Evolutionary conservation across 2,888 invertebrate species (phyloP), one percentile per base, ranked within the genome.

Genomic region (Dicyrtoma fusca): DNA sequence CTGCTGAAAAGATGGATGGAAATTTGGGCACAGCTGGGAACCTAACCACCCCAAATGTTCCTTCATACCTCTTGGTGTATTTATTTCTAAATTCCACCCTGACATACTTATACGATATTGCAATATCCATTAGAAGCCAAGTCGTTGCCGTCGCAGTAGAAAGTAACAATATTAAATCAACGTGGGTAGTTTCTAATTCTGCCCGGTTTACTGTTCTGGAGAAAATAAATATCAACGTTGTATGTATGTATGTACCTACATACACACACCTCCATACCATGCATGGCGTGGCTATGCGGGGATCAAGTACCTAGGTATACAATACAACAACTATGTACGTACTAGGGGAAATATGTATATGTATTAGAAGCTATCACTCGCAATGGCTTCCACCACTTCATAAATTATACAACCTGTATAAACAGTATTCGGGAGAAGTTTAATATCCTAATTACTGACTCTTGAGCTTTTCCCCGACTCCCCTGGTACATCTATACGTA

Each of bases 1-100:
- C 34, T 42, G 25, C 47, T 57, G 55, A 57, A 59, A 17, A 23
- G 59, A 61, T 53, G 69, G 47, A 59, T 61, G 59, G 69, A 61
- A 69, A 69, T 61, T 69, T 61, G 61, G 69, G 69, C 69, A 69
- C 69, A 69, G 69, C 69, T 69, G 69, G 69, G 61, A 69, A 49
- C 69, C 69, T 61, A 59, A 44, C 57, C 23, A 51, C 26, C 69
- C 61, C 45, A 69, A 69, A 69, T 69, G 69, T 25, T 68, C 51
- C 25, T 34, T 17, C 25, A 51, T 65, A 65, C 21, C 53, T 65
- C 34, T 51, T 26, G 25, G 26, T 49, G 65, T 65, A 51, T 49
- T 51, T 51, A 65, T 49, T 25, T 23, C 49, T 49, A 51, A 49
- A 65, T 49, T 10, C n/a, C 49, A 34, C 14, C 23, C 34, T 34